Evolutionary conservation across 2,797 vertebrate species (phyloP).

Genomic region (Chiroxiphia lanceolata): DNA sequence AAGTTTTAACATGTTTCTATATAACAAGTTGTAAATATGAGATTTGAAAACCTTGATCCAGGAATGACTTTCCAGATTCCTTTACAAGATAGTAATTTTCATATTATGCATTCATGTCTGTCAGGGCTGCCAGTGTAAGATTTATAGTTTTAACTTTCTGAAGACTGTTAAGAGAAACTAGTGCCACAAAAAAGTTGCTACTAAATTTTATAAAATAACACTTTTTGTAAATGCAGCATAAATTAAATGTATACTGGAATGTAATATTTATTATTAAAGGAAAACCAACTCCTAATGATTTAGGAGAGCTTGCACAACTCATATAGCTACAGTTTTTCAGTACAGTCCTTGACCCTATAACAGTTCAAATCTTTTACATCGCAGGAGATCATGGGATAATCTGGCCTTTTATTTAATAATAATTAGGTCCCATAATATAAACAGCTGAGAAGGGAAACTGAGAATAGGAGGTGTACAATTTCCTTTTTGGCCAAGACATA

Average conservation of each 20-base stretch:
- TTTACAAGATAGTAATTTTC: background rate
- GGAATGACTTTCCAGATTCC: background rate
- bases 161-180: background rate
- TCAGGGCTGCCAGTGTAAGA: background rate
- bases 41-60: background rate
- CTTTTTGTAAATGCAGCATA: background rate
- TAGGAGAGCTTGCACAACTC: background rate
- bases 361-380: background rate
- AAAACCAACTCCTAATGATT: background rate
- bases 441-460: background rate
- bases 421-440: slow-evolving; percentile 7
- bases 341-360: background rate
- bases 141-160: background rate
- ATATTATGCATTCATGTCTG: background rate
- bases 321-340: background rate
- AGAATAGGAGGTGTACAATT: slow-evolving; percentile 43
- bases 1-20: background rate
- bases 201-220: background rate
- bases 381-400: background rate
- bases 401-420: slow-evolving; percentile 9
- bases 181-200: background rate
- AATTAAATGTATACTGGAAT: background rate
- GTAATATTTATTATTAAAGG: background rate
- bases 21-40: background rate
- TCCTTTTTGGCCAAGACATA: slow-evolving; percentile 1